These are phyloP conservation scores for Sympetrum striolatum DNA, from an alignment of 2,888 invertebrate genomes.

Conservation along the genomic window DNA sequence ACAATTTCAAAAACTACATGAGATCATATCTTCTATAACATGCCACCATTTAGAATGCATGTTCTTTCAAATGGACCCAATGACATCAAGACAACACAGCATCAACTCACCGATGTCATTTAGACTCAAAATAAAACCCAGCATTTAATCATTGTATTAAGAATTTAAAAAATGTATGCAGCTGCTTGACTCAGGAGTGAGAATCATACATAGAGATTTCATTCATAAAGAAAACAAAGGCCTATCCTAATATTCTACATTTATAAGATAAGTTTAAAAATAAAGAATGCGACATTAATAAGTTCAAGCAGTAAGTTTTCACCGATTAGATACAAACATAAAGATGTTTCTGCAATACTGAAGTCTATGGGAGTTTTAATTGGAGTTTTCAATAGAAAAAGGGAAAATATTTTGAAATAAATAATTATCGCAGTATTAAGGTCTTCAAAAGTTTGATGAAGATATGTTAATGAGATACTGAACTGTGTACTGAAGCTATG, in stretches of 20 bases:
- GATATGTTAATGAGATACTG: too few species aligned
- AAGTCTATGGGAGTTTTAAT: too few species aligned
- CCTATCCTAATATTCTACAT: neutral
- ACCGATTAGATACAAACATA: neutral
- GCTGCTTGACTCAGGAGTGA: neutral
- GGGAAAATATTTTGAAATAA: too few species aligned
- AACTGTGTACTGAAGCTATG: too few species aligned
- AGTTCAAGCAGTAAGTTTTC: neutral
- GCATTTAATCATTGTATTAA: neutral
- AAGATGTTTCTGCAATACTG: too few species aligned
- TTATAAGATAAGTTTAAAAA: neutral
- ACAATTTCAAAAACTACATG: neutral
- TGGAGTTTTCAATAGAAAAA: too few species aligned
- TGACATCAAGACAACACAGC: neutral
- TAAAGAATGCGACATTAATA: neutral
- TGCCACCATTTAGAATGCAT: slow-evolving; percentile 2
- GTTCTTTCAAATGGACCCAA: neutral
- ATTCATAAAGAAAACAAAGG: neutral
- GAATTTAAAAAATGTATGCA: neutral
- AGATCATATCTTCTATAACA: slow-evolving; percentile 10
- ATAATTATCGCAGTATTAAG: too few species aligned
- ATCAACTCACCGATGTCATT: neutral
- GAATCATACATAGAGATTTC: neutral
- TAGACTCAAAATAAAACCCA: neutral
- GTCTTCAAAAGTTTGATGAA: too few species aligned